Percentiles rank a stretch among this genome's conserved stretches.
These are phyloP conservation scores for Perithous albicinctus DNA, from an alignment of 2,888 invertebrate genomes.

Conservation along the genomic window DNA sequence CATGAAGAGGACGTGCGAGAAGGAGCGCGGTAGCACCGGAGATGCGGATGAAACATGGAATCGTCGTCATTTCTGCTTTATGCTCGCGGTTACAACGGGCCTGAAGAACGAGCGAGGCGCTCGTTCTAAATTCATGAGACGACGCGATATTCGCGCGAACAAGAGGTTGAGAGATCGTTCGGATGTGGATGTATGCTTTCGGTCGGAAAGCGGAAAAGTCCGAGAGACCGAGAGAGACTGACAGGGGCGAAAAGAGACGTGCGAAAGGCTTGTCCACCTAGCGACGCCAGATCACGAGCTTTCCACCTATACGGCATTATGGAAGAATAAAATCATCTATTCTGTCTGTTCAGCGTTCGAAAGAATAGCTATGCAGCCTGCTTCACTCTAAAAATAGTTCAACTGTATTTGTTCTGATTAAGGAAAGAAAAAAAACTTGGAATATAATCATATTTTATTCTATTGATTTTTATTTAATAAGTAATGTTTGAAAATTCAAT, in stretches of 20 bases:
- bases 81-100: slow-evolving; percentile 20
- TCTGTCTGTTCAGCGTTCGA: neutral
- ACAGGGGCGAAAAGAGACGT: neutral
- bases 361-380: neutral
- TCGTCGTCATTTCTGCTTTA: slow-evolving; percentile 47
- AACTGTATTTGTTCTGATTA: neutral
- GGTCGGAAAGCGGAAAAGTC: slow-evolving; percentile 4
- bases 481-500: too few species aligned
- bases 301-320: slow-evolving; percentile 9
- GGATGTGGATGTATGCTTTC: neutral
- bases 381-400: neutral
- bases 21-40: slow-evolving; percentile 11
- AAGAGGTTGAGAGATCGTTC: slow-evolving; percentile 36
- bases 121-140: slow-evolving; percentile 61
- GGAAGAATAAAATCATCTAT: slow-evolving; percentile 22
- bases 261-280: neutral
- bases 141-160: slow-evolving; percentile 38
- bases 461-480: too few species aligned
- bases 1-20: slow-evolving; percentile 24
- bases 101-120: slow-evolving; percentile 4
- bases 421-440: too few species aligned
- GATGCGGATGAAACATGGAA: slow-evolving; percentile 25
- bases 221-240: too few species aligned
- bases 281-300: slow-evolving; percentile 2
- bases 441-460: too few species aligned